Percentiles rank a stretch among this genome's conserved stretches.
These are phyloP conservation scores for Crotalus viridis DNA, from an alignment of 2,113 vertebrate genomes.

Conservation along the genomic window DNA sequence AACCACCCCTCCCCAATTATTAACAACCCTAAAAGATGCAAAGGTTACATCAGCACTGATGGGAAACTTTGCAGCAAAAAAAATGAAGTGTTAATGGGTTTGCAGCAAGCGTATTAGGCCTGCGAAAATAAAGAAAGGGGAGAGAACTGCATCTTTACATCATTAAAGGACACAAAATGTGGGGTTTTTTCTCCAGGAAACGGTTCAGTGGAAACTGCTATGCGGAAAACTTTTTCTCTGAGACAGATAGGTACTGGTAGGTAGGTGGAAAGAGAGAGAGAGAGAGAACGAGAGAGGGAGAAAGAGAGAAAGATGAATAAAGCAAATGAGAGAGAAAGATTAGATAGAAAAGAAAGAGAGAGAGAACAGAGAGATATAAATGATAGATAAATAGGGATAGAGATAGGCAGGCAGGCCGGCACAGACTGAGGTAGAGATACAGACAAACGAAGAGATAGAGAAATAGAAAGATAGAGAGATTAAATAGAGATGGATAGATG, in stretches of 20 bases:
- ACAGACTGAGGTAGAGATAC: no score
- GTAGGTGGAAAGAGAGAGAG: no score
- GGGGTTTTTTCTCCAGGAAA: constrained; percentile 36
- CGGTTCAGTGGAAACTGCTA: not conserved
- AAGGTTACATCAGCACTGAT: not conserved
- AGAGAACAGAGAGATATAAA: no score
- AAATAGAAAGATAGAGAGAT: no score
- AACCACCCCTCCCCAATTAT: not conserved
- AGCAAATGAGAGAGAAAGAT: not conserved
- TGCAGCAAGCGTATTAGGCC: not conserved
- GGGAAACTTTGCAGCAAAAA: not conserved
- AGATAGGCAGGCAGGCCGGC: no score
- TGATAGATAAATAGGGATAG: no score
- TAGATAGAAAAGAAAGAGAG: no score
- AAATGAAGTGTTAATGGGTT: not conserved
- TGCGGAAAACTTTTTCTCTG: not conserved
- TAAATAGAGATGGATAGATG: no score
- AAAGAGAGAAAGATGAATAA: no score
- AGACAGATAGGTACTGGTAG: not conserved
- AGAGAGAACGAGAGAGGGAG: no score
- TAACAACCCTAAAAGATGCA: not conserved
- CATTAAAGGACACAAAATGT: constrained; percentile 21
- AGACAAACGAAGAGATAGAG: no score
- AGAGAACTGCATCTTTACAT: fast-evolving
- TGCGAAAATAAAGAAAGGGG: not conserved